Evolutionary conservation across 2,888 invertebrate species (phyloP).

Genomic region (Plebejus anna): DNA sequence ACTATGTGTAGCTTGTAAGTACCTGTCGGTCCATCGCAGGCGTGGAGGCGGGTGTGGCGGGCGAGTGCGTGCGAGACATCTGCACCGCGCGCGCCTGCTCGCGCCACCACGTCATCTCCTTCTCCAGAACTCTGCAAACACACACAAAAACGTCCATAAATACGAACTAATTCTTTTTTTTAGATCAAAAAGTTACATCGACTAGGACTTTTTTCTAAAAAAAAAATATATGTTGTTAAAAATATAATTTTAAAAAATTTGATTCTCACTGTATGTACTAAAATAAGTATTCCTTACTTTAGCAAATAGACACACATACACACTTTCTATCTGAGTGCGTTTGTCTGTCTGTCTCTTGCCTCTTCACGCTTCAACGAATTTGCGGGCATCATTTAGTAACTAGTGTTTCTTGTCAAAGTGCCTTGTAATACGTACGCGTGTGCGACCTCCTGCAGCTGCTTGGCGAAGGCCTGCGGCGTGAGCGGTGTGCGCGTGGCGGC

Average conservation of each 20-base stretch:
- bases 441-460: slow-evolving; percentile 51
- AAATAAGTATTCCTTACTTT: too few species aligned
- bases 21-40: slow-evolving; percentile 60
- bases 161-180: too few species aligned
- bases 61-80: slow-evolving; percentile 67
- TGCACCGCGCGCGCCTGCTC: slow-evolving; percentile 59
- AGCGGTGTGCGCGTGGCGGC: slow-evolving; percentile 41
- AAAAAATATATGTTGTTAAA: too few species aligned
- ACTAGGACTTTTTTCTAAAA: too few species aligned
- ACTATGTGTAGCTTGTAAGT: background rate
- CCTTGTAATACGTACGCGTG: slow-evolving; percentile 47
- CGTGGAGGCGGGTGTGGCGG: slow-evolving; percentile 54
- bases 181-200: too few species aligned
- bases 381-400: too few species aligned
- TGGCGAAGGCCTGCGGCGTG: slow-evolving; percentile 45
- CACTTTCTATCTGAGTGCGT: too few species aligned
- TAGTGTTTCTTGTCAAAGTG: background rate
- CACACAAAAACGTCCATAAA: background rate
- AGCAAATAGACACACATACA: too few species aligned
- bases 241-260: too few species aligned
- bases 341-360: too few species aligned
- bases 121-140: slow-evolving; percentile 59
- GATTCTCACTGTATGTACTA: too few species aligned
- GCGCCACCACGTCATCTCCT: slow-evolving; percentile 68
- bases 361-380: too few species aligned